Conservation (phyloP, 1,140 invertebrate species). For the Lordiphosa mommai region DNA sequence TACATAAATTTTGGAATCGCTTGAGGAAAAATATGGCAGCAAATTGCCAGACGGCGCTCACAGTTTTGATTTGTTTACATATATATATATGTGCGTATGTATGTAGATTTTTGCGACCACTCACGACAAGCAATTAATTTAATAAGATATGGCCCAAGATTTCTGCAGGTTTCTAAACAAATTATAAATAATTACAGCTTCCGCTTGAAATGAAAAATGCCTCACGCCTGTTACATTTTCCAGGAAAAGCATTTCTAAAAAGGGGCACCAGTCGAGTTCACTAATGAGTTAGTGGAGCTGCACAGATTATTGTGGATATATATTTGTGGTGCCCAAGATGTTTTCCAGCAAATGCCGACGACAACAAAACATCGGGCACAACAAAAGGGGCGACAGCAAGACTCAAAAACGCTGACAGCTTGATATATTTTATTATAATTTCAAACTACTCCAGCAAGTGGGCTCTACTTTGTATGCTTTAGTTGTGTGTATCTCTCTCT, state of each 20-base stretch:
- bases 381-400: conserved; percentile 54
- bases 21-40: conserved; percentile 68
- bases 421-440: conserved; percentile 79
- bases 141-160: conserved; percentile 28
- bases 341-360: conserved; percentile 68
- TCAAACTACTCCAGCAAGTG: conserved; percentile 22
- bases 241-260: conserved; percentile 36
- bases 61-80: conserved; percentile 40
- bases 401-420: conserved; percentile 73
- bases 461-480: conserved; percentile 12
- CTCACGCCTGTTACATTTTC: conserved; percentile 61
- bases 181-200: conserved; percentile 75
- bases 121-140: conserved; percentile 71
- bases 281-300: conserved; percentile 50
- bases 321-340: conserved; percentile 59
- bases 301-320: conserved; percentile 67
- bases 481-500: conserved; percentile 24
- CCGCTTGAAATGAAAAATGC: conserved; percentile 58
- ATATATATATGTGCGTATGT: conserved; percentile 1
- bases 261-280: conserved; percentile 40
- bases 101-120: conserved; percentile 38
- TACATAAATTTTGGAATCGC: conserved; percentile 69
- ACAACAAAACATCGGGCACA: conserved; percentile 38
- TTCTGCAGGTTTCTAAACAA: conserved; percentile 33
- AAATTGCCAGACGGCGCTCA: conserved; percentile 70